Evolutionary conservation across 2,888 invertebrate genomes (phyloP), one percentile per base, ranked within the genome.

Genomic region (Psococerastis gibbosa): DNA sequence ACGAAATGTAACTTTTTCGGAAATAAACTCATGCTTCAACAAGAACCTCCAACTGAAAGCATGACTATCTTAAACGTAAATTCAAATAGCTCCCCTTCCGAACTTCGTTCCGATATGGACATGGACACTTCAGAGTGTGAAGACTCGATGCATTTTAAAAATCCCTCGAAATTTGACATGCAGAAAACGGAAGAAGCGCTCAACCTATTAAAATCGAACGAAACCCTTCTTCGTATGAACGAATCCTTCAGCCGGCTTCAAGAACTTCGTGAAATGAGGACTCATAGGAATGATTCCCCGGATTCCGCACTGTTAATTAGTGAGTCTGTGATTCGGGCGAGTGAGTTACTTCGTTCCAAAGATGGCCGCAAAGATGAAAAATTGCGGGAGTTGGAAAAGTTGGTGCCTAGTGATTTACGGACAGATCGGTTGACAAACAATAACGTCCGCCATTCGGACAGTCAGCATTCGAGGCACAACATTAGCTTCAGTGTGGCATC

Each of bases 401-500:
- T 38, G 38, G 17, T 38, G 5, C 38, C 38, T 5, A 22, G 20
- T 20, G 38, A 38, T 20, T 20, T 38, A 20, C 17, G 38, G 20
- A 38, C 38, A 13, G 20, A 20, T 38, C 17, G 38, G 20, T n/a
- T 9, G 17, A 16, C 33, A 9, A 20, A 20, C 5, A 6, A 27
- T 11, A 11, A 6, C 6, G 11, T 11, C 6, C 6, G 27, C 6
- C 6, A 27, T 27, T 38, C 38, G 38, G 22, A 38, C 22, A 15
- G 18, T 15, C 38, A 38, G 38, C 38, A 38, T 18, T 18, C 38
- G 5, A 38, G 20, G 20, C 17, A 38, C 20, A 38, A 38, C 34
- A 54, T 65, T 44, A 70, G 69, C 54, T 89, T 91, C 67, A 83
- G 87, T 63, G 88, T 89, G 52, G 85, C 88, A 4, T 83, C 88